A percentile compares a stretch with the other conserved stretches of the same genome.
These are phyloP conservation scores for Picathartes gymnocephalus DNA, from an alignment of 2,113 vertebrate genomes.

Conservation along the genomic window DNA sequence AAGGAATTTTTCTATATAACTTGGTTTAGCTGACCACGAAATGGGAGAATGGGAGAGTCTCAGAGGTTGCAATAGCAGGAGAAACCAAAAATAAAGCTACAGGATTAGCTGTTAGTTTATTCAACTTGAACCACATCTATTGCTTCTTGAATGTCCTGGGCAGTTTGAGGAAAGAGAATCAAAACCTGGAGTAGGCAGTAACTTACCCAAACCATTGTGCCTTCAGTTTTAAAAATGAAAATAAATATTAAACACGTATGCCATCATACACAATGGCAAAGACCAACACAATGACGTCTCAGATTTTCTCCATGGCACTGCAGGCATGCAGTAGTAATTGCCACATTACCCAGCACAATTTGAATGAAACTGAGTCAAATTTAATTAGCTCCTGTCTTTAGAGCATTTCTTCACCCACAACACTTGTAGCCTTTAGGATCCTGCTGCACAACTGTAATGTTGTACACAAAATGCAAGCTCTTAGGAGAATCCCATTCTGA, in stretches of 20 bases:
- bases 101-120: neutral
- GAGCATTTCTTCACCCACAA: neutral
- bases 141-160: neutral
- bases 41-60: neutral
- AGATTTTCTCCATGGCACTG: neutral
- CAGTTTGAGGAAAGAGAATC: neutral
- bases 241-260: neutral
- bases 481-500: neutral
- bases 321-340: neutral
- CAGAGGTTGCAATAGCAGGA: neutral
- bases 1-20: neutral
- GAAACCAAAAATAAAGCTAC: neutral
- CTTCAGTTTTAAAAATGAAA: neutral
- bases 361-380: neutral
- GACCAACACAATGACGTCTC: neutral
- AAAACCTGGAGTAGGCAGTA: neutral
- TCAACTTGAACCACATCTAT: neutral
- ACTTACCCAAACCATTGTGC: neutral
- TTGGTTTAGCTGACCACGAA: neutral
- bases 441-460: neutral
- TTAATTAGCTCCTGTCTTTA: neutral
- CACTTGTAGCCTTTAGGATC: neutral
- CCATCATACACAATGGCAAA: neutral
- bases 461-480: neutral
- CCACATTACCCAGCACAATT: neutral